Base-by-base conservation (phyloP, 1,140 invertebrate species). In the Drosophila malerkotliana region DNA sequence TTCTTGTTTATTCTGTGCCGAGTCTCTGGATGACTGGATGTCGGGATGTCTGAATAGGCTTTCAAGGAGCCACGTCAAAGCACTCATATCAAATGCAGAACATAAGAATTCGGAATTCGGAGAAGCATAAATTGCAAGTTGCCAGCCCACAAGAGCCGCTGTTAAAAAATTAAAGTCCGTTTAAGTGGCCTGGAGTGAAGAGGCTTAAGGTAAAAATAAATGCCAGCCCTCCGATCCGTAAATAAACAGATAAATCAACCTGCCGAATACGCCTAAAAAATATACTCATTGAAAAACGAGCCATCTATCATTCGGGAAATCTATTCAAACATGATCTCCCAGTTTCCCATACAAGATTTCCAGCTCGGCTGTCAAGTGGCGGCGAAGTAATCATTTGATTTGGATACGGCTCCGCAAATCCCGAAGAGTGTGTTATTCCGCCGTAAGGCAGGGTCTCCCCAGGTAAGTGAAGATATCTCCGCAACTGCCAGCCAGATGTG, bases 311-410 rank as follows among this genome's bases (percentile, higher is more conserved):
- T 69, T 39, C 32, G 52, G 44, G 34, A 49, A 69, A 71, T 71
- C 66, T 30, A 51, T 55, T 48, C 41, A 37, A 66, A 57, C 21
- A 28, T 14, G 41, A 14, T 44, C 41, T 44, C 14, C n/a, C 41
- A 14, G 6, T n/a, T 18, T 1, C n/a, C 14, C 41, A 10, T 24
- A 10, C 6, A 21, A 26, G 21, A 32, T 69, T 26, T 66, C 53
- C 49, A 54, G 34, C 37, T 66, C 64, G 62, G 57, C 68, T 72
- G 72, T 76, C 83, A 88, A 88, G 83, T 88, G 83, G 75, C 79
- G 83, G 52, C 59, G 59, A 61, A 51, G 66, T 77, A 85, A 85
- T 62, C 82, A 85, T 85, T 85, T 85, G 78, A 83, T 88, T 79
- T 69, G 64, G 69, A 54, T 73, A 59, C 63, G 57, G 44, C 47